phyloP scores from a whole-genome alignment of 2,888 invertebrate genomes.

The Trichogramma dendrolimi region DNA sequence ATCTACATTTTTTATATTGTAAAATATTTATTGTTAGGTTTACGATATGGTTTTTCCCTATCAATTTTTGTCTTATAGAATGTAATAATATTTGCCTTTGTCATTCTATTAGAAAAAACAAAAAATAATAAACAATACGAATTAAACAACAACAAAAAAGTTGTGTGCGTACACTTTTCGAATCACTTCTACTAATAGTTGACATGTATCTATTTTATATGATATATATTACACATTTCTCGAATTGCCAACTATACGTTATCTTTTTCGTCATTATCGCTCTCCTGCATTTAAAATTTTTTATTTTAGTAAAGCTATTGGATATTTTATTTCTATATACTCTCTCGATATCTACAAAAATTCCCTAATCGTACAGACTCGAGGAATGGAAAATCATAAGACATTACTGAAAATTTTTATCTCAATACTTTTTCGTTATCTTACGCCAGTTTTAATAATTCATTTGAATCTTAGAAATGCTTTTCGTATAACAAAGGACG shows the following conservation, averaged over 20 bases:
- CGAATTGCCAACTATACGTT: slow-evolving; percentile 19
- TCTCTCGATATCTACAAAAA: slow-evolving; percentile 49
- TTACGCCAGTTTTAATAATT: slow-evolving; percentile 6
- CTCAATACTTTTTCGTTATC: slow-evolving; percentile 6
- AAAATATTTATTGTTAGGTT: slow-evolving; percentile 52
- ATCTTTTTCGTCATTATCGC: slow-evolving; percentile 30
- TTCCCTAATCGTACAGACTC: slow-evolving; percentile 44
- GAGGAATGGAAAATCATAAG: slow-evolving; percentile 42
- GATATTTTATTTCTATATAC: slow-evolving; percentile 44
- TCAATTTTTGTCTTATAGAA: slow-evolving; percentile 16
- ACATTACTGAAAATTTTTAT: slow-evolving; percentile 18
- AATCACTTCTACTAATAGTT: too few species aligned
- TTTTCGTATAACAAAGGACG: slow-evolving; percentile 21
- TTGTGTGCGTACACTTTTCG: too few species aligned
- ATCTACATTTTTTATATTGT: slow-evolving; percentile 51
- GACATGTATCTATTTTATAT: slow-evolving; percentile 36
- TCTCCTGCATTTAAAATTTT: slow-evolving; percentile 38
- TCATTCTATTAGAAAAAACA: too few species aligned
- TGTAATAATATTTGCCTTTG: too few species aligned
- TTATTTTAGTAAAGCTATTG: slow-evolving; percentile 52
- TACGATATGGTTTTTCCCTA: slow-evolving; percentile 50
- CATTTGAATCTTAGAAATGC: slow-evolving; percentile 1
- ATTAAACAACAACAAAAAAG: too few species aligned
- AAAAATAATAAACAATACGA: too few species aligned
- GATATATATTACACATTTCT: slow-evolving; percentile 24